Evolutionary conservation across 2,888 invertebrate species (phyloP), one percentile per base, ranked within the genome.

Genomic region (Seira ritae): DNA sequence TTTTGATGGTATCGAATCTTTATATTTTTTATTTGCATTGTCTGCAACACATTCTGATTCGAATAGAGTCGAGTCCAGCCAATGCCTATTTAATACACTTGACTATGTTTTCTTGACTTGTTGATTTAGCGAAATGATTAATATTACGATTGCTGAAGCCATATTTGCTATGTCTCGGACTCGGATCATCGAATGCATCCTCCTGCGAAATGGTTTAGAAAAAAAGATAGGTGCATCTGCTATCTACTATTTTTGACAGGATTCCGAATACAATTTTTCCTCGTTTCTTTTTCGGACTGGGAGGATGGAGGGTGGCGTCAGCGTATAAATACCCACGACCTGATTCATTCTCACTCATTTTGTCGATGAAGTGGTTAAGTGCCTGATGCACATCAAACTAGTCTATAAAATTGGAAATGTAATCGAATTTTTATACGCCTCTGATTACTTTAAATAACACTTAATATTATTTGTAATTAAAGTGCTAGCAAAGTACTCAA

Each of bases 281-380:
- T 15, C 60, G 17, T n/a, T 60, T 60, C 60, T 72, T 72, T 72
- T 72, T 60, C 72, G n/a, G 60, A 68, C 6, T 68, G 68, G n/a
- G 12, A 20, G 22, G 70, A 22, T 6, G 22, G 12, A 70, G 55
- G 70, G 75, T 67, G 66, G 50, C 62, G 46, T 6, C 31, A 22
- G 55, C 23, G 42, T 80, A 81, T 81, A 81, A 81, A 81, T 71
- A 71, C 24, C 68, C 60, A 70, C 75, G 75, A 71, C 75, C 80
- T 74, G 62, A 80, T 80, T 75, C 65, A n/a, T 31, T 17, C n/a
- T 71, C 76, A 19, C 42, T 70, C 69, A 81, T 70, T 81, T 75
- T 17, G 22, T 66, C 66, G 15, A 42, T 42, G 12, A 42, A 42
- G 4, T 42, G 42, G 4, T n/a, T 42, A n/a, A n/a, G n/a, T n/a